Evolutionary conservation across 2,888 invertebrate genomes (phyloP).

Genomic region (Ectobius pallidus): DNA sequence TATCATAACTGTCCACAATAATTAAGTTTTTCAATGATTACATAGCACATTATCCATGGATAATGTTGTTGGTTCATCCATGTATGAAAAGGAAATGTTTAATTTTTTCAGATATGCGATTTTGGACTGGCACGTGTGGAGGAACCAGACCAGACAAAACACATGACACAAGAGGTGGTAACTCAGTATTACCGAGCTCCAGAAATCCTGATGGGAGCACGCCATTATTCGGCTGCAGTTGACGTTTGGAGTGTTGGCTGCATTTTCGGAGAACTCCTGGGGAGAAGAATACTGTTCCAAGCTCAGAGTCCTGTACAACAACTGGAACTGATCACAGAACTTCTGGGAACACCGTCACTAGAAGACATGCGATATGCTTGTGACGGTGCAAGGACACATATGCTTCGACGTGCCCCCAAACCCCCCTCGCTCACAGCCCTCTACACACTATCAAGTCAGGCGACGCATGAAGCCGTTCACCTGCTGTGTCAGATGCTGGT

Average conservation of each 20-base stretch:
- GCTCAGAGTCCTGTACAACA: slow-evolving; percentile 98
- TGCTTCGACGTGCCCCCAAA: slow-evolving; percentile 86
- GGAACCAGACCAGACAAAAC: slow-evolving; percentile 89
- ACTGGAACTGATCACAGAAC: slow-evolving; percentile 96
- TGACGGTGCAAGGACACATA: slow-evolving; percentile 91
- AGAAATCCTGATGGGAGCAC: slow-evolving; percentile 98
- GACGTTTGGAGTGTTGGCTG: slow-evolving; percentile 99
- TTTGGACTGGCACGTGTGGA: slow-evolving; percentile 98
- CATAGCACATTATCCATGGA: no score
- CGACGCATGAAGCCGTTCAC: slow-evolving; percentile 98
- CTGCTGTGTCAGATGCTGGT: slow-evolving; percentile 96
- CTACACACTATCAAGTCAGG: slow-evolving; percentile 90
- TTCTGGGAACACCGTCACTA: slow-evolving; percentile 92
- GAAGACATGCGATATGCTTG: slow-evolving; percentile 98
- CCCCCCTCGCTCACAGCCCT: slow-evolving; percentile 87
- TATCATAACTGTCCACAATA: no score
- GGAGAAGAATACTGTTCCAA: slow-evolving; percentile 95
- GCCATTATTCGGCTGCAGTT: slow-evolving; percentile 94
- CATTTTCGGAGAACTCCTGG: slow-evolving; percentile 97
- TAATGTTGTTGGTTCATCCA: no score
- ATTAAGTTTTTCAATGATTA: no score
- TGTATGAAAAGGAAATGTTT: no score
- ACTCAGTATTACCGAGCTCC: slow-evolving; percentile 99
- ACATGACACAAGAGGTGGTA: slow-evolving; percentile 99
- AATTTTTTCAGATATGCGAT: slow-evolving; percentile 96